A percentile compares a stretch with the other conserved stretches of the same genome.
These are phyloP conservation scores for Drosophila suzukii DNA, from an alignment of 1,140 invertebrate genomes.

Conservation along the genomic window DNA sequence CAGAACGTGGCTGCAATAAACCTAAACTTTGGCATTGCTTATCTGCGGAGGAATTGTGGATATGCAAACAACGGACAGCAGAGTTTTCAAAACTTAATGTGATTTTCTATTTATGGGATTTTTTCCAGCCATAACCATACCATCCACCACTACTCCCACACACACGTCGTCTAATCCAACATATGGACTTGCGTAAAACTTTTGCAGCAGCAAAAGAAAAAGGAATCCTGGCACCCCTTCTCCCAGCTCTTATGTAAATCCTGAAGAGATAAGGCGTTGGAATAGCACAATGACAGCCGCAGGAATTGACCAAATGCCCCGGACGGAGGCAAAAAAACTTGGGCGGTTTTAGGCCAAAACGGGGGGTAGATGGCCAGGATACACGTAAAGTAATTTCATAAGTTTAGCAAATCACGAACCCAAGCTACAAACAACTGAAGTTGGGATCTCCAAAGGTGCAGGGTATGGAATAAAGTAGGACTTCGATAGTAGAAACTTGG, in stretches of 20 bases:
- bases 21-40: constrained; percentile 72
- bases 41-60: constrained; percentile 60
- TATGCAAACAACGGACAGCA: constrained; percentile 70
- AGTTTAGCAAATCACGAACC: constrained; percentile 83
- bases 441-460: constrained; percentile 15
- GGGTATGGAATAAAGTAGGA: neutral
- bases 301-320: constrained; percentile 80
- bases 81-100: constrained; percentile 75
- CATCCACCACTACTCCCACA: neutral
- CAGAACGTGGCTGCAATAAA: constrained; percentile 67
- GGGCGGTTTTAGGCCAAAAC: constrained; percentile 21
- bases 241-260: constrained; percentile 72
- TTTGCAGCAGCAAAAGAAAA: constrained; percentile 55
- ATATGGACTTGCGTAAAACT: constrained; percentile 81
- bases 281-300: constrained; percentile 83
- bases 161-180: constrained; percentile 59
- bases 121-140: constrained; percentile 10
- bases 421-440: constrained; percentile 69
- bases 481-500: neutral
- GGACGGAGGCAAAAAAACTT: constrained; percentile 40
- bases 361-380: constrained; percentile 33
- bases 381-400: constrained; percentile 82
- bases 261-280: constrained; percentile 81
- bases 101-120: constrained; percentile 81
- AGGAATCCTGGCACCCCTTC: constrained; percentile 3